Base-by-base conservation (phyloP, 2,797 vertebrate genomes). In the Lepilemur ruficaudatus region DNA sequence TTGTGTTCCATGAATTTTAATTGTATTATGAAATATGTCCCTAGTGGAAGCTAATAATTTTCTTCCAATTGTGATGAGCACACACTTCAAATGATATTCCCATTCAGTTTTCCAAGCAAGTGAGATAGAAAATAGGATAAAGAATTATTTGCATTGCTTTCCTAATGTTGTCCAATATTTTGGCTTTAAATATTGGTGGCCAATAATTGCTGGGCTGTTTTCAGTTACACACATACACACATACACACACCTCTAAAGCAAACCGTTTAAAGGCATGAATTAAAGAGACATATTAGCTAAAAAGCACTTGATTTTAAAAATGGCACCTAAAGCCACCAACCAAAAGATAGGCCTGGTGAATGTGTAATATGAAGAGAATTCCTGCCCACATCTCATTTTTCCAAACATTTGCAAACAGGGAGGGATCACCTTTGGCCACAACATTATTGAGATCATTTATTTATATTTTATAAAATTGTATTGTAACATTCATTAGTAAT, bases 1-100 rank as follows among this genome's bases (percentile, higher is more conserved):
- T 75, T 65, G 48, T 87, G 41, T 2, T 75, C 12, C 8, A 79
- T 38, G 23, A 5, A 92, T 95, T 98, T 95, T 85, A 95, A 89
- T 73, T 96, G 69, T 96, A 83, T 46, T 96, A 0, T 79, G 75
- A 96, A 90, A 92, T 35, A 79, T 0, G 10, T 81, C 6, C n/a
- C 11, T 32, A 78, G 43, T 17, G 52, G 28, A 96, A 89, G 28
- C 17, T 72, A 63, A 38, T 48, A 55, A 57, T 79, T 73, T 95
- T 67, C 8, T 8, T 50, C 2, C 2, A n/a, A 0, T 46, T 89
- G 25, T 96, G 84, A 96, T 38, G 25, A 75, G 38, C 50, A 35
- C 12, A 25, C n/a, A 90, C 30, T 48, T 75, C 30, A 85, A 85
- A 1, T 57, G 20, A 23, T 89, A 52, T 59, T 91, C 61, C 50